Percentiles rank a stretch among this genome's conserved stretches.
Conservation (phyloP, 1,140 invertebrate genomes). For the Eciton burchellii region DNA sequence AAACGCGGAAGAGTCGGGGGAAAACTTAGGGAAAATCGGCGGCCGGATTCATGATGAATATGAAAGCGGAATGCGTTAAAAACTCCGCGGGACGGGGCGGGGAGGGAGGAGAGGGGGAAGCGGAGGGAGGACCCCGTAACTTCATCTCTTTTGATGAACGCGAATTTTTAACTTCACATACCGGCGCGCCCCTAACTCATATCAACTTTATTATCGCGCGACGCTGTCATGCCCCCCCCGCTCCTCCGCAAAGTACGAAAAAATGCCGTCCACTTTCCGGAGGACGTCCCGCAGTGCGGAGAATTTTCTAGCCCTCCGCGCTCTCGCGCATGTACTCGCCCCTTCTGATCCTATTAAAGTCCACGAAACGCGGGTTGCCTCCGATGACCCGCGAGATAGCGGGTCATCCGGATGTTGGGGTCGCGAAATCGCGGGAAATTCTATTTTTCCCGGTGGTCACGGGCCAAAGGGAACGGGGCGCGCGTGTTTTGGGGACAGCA, state of each 20-base stretch:
- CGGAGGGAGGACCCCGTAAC: too few species aligned
- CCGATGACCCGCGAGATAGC: neutral
- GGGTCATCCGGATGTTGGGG: neutral
- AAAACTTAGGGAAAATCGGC: conserved; percentile 27
- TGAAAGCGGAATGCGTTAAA: conserved; percentile 54
- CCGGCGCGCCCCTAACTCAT: conserved; percentile 14
- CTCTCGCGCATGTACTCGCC: neutral
- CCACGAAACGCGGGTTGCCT: too few species aligned
- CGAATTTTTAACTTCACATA: conserved; percentile 53
- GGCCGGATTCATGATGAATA: conserved; percentile 49
- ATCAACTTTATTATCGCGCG: conserved; percentile 34
- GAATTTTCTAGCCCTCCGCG: neutral
- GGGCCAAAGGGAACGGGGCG: neutral
- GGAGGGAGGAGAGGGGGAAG: too few species aligned
- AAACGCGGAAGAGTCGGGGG: neutral
- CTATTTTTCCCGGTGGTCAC: conserved; percentile 23
- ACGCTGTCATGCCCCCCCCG: neutral
- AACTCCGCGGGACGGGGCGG: too few species aligned
- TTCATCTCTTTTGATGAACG: conserved; percentile 51
- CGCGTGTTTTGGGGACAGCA: conserved; percentile 25
- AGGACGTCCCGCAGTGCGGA: neutral
- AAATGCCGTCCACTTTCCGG: conserved; percentile 1
- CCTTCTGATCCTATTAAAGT: neutral
- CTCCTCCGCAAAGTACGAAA: conserved; percentile 6
- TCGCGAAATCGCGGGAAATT: conserved; percentile 35